These are phyloP conservation scores for Cheilosia impressa DNA, from an alignment of 2,888 invertebrate species.

Conservation along the genomic window DNA sequence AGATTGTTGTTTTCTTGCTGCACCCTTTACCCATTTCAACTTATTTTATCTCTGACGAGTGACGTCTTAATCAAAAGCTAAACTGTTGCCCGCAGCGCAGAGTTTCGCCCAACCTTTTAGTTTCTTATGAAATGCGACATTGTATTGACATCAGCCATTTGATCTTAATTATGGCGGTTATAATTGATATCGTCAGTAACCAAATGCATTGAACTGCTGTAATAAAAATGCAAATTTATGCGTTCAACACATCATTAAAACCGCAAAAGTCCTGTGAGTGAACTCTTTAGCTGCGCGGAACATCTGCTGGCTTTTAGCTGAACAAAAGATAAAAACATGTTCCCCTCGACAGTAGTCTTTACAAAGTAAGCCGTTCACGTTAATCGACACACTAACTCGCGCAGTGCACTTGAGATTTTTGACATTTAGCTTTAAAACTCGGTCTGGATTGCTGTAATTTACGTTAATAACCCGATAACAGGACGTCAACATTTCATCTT, in stretches of 20 bases:
- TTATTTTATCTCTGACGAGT: no score
- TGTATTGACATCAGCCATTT: slow-evolving; percentile 53
- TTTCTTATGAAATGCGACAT: slow-evolving; percentile 47
- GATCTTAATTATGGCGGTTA: slow-evolving; percentile 24
- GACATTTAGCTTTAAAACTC: slow-evolving; percentile 5
- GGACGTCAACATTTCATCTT: slow-evolving; percentile 44
- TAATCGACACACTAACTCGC: not conserved
- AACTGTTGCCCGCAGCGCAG: no score
- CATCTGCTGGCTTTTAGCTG: slow-evolving; percentile 1
- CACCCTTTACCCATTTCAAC: no score
- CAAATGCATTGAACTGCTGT: not conserved
- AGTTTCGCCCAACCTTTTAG: no score
- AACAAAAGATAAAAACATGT: not conserved
- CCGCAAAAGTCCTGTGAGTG: slow-evolving; percentile 1
- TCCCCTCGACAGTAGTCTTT: not conserved
- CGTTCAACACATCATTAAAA: not conserved
- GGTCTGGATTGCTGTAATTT: slow-evolving; percentile 10
- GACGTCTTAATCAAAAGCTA: no score
- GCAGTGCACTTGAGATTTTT: not conserved
- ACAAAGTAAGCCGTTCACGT: no score
- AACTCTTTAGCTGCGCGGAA: not conserved
- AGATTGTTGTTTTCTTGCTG: no score
- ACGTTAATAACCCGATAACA: slow-evolving; percentile 38
- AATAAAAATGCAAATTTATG: slow-evolving; percentile 10
- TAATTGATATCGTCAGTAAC: not conserved